Conservation (phyloP, 2,797 vertebrate species). For the Eleutherodactylus coqui region DNA sequence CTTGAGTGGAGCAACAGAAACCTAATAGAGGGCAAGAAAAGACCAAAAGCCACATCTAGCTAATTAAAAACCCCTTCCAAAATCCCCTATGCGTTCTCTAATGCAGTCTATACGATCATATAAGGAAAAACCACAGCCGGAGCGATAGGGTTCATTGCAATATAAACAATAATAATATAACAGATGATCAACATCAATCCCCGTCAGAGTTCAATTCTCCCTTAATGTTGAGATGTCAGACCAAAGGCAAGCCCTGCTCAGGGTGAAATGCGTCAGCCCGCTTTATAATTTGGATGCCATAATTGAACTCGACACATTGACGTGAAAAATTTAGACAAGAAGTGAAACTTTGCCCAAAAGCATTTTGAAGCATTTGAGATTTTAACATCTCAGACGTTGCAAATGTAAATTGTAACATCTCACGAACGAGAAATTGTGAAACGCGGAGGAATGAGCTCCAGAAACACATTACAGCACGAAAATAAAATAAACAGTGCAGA, state of each 20-base stretch:
- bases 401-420: conserved; percentile 19
- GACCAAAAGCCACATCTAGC: neutral
- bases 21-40: neutral
- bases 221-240: neutral
- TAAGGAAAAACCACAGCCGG: neutral
- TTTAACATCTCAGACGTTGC: conserved; percentile 44
- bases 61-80: neutral
- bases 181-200: neutral
- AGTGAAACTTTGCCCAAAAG: conserved; percentile 15
- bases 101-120: neutral
- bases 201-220: neutral
- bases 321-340: conserved; percentile 12
- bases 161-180: too few species aligned
- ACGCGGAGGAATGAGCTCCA: conserved; percentile 30
- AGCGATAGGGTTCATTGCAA: neutral
- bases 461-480: conserved; percentile 41
- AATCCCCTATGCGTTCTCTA: neutral
- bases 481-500: conserved; percentile 53
- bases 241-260: neutral
- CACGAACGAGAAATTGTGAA: conserved; percentile 38
- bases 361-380: conserved; percentile 44
- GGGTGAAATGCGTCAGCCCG: neutral
- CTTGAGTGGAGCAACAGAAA: conserved; percentile 4
- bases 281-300: neutral
- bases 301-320: conserved; percentile 5